Evolutionary conservation across 2,888 invertebrate genomes (phyloP).

Genomic region (Rhorus exstirpatorius): DNA sequence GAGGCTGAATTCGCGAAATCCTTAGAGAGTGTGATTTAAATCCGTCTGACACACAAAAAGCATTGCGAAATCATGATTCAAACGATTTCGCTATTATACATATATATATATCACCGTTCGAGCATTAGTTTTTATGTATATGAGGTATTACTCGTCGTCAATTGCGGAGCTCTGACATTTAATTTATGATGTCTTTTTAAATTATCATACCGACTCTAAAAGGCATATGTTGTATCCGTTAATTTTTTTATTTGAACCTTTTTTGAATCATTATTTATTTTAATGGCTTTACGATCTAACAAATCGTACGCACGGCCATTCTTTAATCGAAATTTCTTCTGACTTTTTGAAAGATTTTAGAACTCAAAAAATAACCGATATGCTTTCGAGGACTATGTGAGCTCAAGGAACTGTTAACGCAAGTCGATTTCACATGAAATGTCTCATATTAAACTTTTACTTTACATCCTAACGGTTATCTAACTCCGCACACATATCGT

Average conservation of each 20-base stretch:
- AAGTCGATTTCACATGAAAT: slow-evolving; percentile 8
- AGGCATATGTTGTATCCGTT: no score
- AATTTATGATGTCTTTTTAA: background rate
- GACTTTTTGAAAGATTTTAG: background rate
- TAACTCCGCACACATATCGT: slow-evolving; percentile 33
- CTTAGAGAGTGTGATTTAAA: slow-evolving; percentile 41
- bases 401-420: background rate
- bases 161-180: background rate
- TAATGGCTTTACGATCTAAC: no score
- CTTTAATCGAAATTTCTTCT: no score
- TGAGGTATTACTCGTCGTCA: background rate
- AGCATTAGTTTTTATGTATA: slow-evolving; percentile 6
- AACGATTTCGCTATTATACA: slow-evolving; percentile 43
- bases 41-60: slow-evolving; percentile 49
- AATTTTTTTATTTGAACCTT: no score
- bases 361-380: background rate
- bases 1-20: slow-evolving; percentile 31
- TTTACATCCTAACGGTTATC: slow-evolving; percentile 49
- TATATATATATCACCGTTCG: slow-evolving; percentile 3
- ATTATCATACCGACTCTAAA: no score
- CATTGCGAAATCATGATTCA: slow-evolving; percentile 52
- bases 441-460: slow-evolving; percentile 15
- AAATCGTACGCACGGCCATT: no score
- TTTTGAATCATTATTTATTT: no score
- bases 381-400: no score